phyloP scores from a whole-genome alignment of 2,888 invertebrate genomes.

The Aphidoletes aphidimyza region DNA sequence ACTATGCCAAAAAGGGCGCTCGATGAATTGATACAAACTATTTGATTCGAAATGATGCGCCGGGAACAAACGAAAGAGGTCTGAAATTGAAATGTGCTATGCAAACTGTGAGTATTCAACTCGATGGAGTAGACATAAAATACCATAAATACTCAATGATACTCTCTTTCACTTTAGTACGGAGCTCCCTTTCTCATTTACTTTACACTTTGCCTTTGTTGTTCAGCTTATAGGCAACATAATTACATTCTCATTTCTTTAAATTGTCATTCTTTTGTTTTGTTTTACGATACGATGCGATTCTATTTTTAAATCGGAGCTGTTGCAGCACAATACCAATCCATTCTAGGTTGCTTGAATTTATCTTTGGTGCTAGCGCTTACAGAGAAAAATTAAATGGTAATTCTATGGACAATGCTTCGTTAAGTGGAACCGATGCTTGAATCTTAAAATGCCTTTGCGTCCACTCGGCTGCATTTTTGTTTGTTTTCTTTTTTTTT shows the following conservation, averaged over 20 bases:
- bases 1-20: neutral
- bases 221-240: conserved; percentile 32
- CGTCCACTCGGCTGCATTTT: neutral
- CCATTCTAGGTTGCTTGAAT: no score
- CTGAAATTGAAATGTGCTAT: no score
- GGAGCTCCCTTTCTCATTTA: neutral
- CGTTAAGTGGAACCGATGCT: neutral
- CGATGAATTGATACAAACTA: neutral
- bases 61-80: no score
- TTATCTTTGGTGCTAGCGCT: neutral
- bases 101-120: no score
- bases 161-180: neutral
- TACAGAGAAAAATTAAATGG: neutral
- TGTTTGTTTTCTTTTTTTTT: neutral
- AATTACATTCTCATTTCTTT: conserved; percentile 51
- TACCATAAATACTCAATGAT: no score
- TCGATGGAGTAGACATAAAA: no score
- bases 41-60: neutral
- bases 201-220: neutral
- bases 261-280: conserved; percentile 40
- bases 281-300: neutral
- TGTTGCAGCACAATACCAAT: no score
- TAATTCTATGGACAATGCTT: neutral
- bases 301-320: neutral
- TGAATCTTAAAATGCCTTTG: neutral